Conservation (phyloP, 2,797 vertebrate genomes). For the Selene dorsalis region DNA sequence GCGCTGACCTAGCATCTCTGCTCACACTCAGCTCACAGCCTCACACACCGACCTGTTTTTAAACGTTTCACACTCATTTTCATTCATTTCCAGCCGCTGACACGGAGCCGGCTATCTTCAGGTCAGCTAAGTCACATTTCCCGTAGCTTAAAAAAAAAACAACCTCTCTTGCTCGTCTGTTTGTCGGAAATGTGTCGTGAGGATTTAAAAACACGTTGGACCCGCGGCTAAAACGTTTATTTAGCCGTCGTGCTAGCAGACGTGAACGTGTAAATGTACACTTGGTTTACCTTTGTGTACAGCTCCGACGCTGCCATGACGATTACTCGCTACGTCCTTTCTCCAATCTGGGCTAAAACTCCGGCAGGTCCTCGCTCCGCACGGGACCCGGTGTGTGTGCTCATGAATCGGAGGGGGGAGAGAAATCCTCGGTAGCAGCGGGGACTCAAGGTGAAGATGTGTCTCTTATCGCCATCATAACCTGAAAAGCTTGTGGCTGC, state of each 20-base stretch:
- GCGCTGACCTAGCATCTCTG: constrained; percentile 19
- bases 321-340: constrained; percentile 66
- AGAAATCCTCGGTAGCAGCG: constrained; percentile 18
- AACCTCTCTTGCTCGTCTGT: background rate
- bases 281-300: constrained; percentile 91
- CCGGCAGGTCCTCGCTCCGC: constrained; percentile 57
- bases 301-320: constrained; percentile 96
- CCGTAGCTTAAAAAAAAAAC: background rate
- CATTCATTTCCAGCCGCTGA: constrained; percentile 57
- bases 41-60: background rate
- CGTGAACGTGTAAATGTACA: constrained; percentile 7
- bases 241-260: background rate
- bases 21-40: constrained; percentile 36
- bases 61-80: background rate
- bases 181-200: background rate
- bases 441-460: constrained; percentile 57
- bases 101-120: accelerated
- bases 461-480: constrained; percentile 75
- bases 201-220: background rate
- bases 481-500: constrained; percentile 54
- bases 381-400: constrained; percentile 33
- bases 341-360: constrained; percentile 72
- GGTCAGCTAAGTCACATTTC: background rate
- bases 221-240: background rate
- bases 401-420: constrained; percentile 45